These are phyloP conservation scores for Mola mola DNA, from an alignment of 2,113 vertebrate genomes.

Conservation along the genomic window DNA sequence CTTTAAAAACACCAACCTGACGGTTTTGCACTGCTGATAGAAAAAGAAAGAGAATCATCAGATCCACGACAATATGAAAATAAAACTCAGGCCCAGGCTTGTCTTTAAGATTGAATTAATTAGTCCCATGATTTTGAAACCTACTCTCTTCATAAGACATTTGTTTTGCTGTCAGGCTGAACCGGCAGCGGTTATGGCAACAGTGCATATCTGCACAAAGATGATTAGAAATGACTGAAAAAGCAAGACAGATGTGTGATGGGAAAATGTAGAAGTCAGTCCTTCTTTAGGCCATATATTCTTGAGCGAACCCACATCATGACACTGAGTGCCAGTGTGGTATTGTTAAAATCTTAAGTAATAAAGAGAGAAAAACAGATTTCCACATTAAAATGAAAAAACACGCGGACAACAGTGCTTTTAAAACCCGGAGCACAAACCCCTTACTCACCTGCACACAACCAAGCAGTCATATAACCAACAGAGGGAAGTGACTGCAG, in stretches of 20 bases:
- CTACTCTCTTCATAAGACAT: constrained; percentile 7
- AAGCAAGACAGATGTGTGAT: neutral
- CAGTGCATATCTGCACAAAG: neutral
- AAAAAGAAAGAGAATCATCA: too few species aligned
- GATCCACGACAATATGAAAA: too few species aligned
- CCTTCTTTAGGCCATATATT: constrained; percentile 23
- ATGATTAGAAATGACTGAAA: constrained; percentile 8
- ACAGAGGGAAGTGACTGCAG: constrained; percentile 6
- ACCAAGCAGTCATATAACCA: constrained; percentile 6
- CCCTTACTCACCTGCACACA: constrained; percentile 5
- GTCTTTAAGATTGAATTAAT: constrained; percentile 29
- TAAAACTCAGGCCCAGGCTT: constrained; percentile 6
- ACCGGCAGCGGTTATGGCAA: constrained; percentile 9
- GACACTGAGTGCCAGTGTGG: neutral
- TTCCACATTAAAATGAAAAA: too few species aligned
- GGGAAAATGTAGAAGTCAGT: neutral
- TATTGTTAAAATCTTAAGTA: too few species aligned
- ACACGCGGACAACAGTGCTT: too few species aligned
- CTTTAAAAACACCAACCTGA: too few species aligned
- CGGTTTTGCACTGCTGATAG: too few species aligned
- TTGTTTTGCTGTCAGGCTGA: constrained; percentile 25
- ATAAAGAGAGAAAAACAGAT: too few species aligned
- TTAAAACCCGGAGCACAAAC: neutral
- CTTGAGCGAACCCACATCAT: constrained; percentile 15
- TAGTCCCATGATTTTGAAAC: constrained; percentile 18